Percentiles rank a stretch among this genome's conserved stretches.
Evolutionary conservation across 1,140 invertebrate species (phyloP).

Genomic region (Scylla paramamosain): DNA sequence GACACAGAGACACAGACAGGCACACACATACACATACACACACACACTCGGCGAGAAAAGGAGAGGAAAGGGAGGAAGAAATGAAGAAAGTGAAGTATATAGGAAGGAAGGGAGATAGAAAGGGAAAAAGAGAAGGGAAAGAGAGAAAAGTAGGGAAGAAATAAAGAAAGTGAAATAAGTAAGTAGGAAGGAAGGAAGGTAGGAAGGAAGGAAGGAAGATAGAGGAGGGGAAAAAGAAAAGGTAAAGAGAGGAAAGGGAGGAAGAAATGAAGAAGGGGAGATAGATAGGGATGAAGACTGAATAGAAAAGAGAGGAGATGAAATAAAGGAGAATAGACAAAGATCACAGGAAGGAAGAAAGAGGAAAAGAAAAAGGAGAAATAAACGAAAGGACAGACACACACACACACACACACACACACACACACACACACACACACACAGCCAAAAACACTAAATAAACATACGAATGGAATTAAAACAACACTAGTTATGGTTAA

Average conservation of each 20-base stretch:
- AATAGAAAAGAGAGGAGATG: no score
- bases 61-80: no score
- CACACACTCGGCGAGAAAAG: no score
- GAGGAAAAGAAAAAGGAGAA: background rate
- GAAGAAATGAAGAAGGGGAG: no score
- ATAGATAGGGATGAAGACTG: no score
- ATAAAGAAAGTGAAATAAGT: no score
- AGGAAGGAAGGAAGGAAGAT: background rate
- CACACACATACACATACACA: no score
- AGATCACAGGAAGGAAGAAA: no score
- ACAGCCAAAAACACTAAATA: background rate
- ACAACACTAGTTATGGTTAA: background rate
- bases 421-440: constrained; percentile 22
- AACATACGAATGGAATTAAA: background rate
- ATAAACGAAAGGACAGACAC: background rate
- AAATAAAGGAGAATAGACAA: background rate
- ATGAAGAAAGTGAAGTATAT: no score
- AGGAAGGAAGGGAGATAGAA: background rate
- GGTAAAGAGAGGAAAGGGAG: background rate
- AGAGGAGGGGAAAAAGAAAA: no score
- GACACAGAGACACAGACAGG: no score
- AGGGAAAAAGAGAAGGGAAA: no score
- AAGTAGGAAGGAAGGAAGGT: background rate
- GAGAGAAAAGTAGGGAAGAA: background rate
- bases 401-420: background rate